These are phyloP conservation scores for Oxystoma pomonae DNA, from an alignment of 2,888 invertebrate genomes.

Conservation along the genomic window DNA sequence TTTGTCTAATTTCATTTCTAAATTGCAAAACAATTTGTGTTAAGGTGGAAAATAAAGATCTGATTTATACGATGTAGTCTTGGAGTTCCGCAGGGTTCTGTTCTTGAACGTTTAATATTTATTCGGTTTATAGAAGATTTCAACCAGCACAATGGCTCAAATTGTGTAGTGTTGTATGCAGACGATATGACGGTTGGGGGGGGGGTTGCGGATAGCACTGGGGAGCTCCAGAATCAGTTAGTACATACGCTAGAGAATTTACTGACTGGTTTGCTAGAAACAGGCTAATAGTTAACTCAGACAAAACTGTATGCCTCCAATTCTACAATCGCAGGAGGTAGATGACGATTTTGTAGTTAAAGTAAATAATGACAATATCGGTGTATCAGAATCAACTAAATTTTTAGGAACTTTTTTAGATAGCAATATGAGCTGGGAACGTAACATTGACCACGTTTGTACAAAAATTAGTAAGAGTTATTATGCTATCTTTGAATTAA, in stretches of 20 bases:
- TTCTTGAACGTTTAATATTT: neutral
- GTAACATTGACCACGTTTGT: neutral
- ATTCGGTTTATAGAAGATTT: neutral
- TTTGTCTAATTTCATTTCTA: neutral
- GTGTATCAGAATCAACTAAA: neutral
- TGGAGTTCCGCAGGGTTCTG: neutral
- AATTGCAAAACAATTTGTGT: neutral
- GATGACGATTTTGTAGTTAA: neutral
- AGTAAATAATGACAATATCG: neutral
- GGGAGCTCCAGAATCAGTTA: too few relatives aligned
- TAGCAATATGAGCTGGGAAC: neutral
- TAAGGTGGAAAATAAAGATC: too few relatives aligned
- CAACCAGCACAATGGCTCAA: neutral
- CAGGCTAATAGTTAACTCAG: neutral
- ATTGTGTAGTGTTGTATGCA: neutral
- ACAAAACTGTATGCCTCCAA: neutral
- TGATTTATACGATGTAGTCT: too few relatives aligned
- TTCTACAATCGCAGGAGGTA: neutral
- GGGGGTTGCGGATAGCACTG: neutral
- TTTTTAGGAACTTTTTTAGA: neutral
- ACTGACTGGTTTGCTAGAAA: neutral
- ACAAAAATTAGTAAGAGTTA: neutral
- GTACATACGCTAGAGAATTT: neutral
- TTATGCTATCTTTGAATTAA: neutral
- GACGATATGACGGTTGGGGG: neutral